Conservation (phyloP, 1,140 invertebrate species). For the Eciton burchellii region DNA sequence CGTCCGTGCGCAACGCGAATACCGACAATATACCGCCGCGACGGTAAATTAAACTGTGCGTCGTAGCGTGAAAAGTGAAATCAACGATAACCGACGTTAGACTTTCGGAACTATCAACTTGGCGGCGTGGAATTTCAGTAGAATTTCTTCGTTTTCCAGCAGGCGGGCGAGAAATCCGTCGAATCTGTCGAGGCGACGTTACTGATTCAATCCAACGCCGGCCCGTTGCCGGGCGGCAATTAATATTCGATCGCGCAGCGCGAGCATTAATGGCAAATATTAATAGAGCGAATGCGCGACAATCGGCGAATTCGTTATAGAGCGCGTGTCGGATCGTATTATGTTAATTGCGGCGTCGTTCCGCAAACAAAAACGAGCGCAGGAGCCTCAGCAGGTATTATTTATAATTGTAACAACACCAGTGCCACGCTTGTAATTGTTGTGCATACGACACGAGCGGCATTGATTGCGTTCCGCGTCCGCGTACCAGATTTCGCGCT, state of each 20-base stretch:
- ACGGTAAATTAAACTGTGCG: background rate
- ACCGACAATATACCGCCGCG: conserved; percentile 27
- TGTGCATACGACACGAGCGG: conserved; percentile 47
- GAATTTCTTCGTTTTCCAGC: no score
- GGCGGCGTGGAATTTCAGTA: no score
- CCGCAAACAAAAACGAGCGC: conserved; percentile 44
- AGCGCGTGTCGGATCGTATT: conserved; percentile 36
- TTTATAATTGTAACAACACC: conserved; percentile 51
- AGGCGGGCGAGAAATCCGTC: background rate
- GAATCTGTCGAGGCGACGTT: conserved; percentile 6
- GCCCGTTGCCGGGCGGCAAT: background rate
- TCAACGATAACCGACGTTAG: conserved; percentile 2
- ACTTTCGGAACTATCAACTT: conserved; percentile 19
- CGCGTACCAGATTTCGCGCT: conserved; percentile 48
- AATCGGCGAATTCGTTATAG: conserved; percentile 44
- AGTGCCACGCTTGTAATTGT: conserved; percentile 12
- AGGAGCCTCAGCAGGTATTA: conserved; percentile 33
- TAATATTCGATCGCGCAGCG: background rate
- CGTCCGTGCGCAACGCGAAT: background rate
- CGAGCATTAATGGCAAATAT: conserved; percentile 44
- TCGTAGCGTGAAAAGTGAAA: background rate
- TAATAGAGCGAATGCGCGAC: conserved; percentile 43
- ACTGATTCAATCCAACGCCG: conserved; percentile 42
- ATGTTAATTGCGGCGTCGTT: conserved; percentile 47
- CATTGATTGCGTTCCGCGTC: conserved; percentile 50